Percentiles rank a stretch among this genome's conserved stretches.
phyloP scores from a whole-genome alignment of 2,888 invertebrate species.

The Euphydryas editha region DNA sequence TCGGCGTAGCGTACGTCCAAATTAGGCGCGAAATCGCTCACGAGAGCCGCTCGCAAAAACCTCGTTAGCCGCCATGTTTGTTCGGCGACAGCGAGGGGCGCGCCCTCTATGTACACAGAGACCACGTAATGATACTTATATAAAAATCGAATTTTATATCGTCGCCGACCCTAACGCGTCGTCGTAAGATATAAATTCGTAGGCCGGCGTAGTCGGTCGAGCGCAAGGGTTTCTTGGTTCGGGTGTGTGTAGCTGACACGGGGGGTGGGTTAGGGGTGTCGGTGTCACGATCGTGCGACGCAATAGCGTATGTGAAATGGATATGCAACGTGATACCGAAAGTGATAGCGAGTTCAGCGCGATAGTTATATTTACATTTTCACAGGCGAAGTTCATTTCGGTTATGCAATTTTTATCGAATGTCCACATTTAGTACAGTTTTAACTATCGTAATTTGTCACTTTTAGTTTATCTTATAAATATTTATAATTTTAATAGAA shows the following conservation, averaged over 20 bases:
- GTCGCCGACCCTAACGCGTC: constrained; percentile 39
- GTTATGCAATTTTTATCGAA: neutral
- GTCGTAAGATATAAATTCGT: constrained; percentile 51
- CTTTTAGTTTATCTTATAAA: too few relatives aligned
- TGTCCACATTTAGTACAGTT: neutral
- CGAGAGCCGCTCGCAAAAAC: constrained; percentile 77
- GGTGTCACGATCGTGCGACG: constrained; percentile 75
- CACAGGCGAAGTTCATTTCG: constrained; percentile 10
- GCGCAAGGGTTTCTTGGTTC: constrained; percentile 55
- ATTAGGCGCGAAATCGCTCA: constrained; percentile 82
- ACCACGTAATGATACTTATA: constrained; percentile 47
- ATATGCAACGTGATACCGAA: constrained; percentile 76
- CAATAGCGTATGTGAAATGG: constrained; percentile 77
- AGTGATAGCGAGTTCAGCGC: constrained; percentile 56
- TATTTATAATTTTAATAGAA: too few relatives aligned
- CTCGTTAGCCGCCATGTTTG: constrained; percentile 82
- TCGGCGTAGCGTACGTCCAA: constrained; percentile 57
- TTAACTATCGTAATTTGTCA: too few relatives aligned
- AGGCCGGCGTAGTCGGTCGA: constrained; percentile 29
- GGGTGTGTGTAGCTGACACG: constrained; percentile 70
- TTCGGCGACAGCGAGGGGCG: constrained; percentile 78
- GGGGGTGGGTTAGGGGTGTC: constrained; percentile 76
- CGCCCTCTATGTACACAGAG: constrained; percentile 80
- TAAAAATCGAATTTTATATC: constrained; percentile 26
- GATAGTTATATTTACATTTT: constrained; percentile 34